Conservation (phyloP, 2,797 vertebrate genomes). For the Phoebastria nigripes region DNA sequence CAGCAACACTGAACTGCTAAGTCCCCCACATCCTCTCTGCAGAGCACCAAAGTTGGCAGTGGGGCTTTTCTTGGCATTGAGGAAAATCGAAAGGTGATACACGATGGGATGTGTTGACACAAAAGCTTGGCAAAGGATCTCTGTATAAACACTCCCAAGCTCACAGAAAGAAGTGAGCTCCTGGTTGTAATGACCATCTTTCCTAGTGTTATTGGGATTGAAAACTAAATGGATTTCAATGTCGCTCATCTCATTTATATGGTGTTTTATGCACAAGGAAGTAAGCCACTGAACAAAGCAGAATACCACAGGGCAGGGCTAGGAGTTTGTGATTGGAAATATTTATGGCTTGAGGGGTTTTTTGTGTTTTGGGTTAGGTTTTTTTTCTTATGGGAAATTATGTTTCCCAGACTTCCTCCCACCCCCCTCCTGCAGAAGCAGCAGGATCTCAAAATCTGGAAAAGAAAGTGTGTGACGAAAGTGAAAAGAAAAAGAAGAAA, state of each 20-base stretch:
- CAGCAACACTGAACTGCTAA: not conserved
- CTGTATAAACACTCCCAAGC: not conserved
- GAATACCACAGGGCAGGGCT: not conserved
- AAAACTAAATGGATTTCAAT: not conserved
- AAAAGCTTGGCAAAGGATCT: not conserved
- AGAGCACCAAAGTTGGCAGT: not conserved
- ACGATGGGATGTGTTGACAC: not conserved
- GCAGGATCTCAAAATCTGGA: not conserved
- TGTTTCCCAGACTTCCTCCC: not conserved
- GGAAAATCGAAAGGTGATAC: not conserved
- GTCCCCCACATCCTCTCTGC: not conserved
- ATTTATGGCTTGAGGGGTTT: not conserved
- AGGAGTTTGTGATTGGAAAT: not conserved
- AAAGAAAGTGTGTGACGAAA: not conserved
- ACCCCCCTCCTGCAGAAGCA: not conserved
- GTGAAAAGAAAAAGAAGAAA: not conserved
- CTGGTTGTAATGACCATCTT: not conserved
- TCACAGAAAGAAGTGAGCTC: not conserved
- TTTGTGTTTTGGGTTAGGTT: not conserved
- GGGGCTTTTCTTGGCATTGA: fast-evolving
- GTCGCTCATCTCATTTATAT: not conserved
- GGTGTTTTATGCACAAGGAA: not conserved
- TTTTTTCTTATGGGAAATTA: not conserved
- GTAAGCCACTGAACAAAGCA: not conserved
- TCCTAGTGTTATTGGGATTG: not conserved